A percentile compares a stretch with the other conserved stretches of the same genome.
These are phyloP conservation scores for Pterocles gutturalis DNA, from an alignment of 2,113 vertebrate species.

Conservation along the genomic window DNA sequence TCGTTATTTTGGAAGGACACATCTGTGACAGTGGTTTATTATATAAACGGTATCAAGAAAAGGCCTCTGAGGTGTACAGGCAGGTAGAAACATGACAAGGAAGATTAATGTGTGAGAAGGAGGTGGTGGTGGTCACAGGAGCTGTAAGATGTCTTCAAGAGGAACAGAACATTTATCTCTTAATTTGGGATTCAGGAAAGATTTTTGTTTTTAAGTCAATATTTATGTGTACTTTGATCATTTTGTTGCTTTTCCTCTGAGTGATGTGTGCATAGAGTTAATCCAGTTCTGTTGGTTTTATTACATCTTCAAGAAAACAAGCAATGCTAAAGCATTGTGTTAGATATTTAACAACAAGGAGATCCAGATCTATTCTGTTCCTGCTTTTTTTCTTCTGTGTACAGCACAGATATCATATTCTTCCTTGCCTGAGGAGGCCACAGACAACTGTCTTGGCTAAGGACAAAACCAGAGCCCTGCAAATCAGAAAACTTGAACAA, in stretches of 20 bases:
- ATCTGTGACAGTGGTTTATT: not conserved
- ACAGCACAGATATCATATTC: not conserved
- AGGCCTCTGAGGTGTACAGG: not conserved
- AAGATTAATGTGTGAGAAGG: not conserved
- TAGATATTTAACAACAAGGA: not conserved
- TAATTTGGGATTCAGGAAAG: not conserved
- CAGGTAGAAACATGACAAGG: not conserved
- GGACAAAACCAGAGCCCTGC: not conserved
- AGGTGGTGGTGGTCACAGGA: not conserved
- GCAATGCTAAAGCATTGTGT: not conserved
- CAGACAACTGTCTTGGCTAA: not conserved
- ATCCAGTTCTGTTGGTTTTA: not conserved
- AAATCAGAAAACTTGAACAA: not conserved
- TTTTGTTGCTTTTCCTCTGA: not conserved
- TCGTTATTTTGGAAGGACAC: not conserved
- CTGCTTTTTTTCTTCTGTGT: not conserved
- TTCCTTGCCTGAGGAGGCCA: not conserved
- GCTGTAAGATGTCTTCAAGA: not conserved
- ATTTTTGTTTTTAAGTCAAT: not conserved
- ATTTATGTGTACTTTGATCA: not conserved
- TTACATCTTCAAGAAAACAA: not conserved
- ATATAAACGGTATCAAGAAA: not conserved
- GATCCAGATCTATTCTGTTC: not conserved
- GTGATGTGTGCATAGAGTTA: not conserved
- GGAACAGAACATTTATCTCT: not conserved